Evolutionary conservation across 2,113 vertebrate species (phyloP).

Genomic region (Antechinus flavipes): DNA sequence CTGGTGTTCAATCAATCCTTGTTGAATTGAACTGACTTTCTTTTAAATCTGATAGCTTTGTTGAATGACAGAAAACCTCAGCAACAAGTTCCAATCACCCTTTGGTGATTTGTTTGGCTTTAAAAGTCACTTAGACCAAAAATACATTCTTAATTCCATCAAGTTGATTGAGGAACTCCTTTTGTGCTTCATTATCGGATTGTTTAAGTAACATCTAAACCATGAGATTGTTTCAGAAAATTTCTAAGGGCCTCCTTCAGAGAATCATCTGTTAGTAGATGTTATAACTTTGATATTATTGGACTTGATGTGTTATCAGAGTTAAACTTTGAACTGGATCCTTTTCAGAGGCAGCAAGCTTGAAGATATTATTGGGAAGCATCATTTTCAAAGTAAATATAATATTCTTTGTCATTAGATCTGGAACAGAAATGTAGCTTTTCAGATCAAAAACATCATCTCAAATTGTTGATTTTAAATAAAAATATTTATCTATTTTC

Average conservation of each 20-base stretch:
- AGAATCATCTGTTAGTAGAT: background rate
- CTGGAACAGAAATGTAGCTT: background rate
- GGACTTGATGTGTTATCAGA: background rate
- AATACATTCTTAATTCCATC: background rate
- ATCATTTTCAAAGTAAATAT: background rate
- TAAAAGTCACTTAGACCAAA: constrained; percentile 37
- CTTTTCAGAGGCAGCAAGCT: constrained; percentile 3
- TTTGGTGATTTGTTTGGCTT: background rate
- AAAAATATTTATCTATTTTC: constrained; percentile 23
- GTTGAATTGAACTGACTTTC: background rate
- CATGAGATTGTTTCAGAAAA: background rate
- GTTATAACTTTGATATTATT: background rate
- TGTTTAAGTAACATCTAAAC: background rate
- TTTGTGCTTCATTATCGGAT: background rate
- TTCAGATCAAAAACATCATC: background rate
- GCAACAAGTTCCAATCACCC: background rate
- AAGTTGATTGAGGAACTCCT: background rate
- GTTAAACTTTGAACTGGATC: background rate
- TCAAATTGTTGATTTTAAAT: background rate
- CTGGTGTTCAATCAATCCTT: background rate
- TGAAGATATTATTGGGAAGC: background rate
- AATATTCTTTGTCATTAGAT: background rate
- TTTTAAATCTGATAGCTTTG: background rate
- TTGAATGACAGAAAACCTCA: background rate
- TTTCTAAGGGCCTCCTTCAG: background rate